A percentile compares a stretch with the other conserved stretches of the same genome.
Evolutionary conservation across 64 coral and sea anemone genomes (phyloP).

Genomic region (Stichodactyla helianthus): DNA sequence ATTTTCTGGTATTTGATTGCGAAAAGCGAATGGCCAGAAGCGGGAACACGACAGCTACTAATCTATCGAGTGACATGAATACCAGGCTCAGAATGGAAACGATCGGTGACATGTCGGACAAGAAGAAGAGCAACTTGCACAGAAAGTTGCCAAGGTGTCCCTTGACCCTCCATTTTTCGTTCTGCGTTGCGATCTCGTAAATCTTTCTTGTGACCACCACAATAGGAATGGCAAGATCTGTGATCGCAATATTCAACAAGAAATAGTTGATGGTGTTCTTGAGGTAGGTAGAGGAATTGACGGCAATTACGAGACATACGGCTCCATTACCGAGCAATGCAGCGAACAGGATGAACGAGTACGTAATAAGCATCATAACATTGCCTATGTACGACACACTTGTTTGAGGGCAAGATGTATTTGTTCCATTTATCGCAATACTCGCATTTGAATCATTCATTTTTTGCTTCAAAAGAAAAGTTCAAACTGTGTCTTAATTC

Average conservation of each 20-base stretch:
- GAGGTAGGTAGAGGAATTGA: not conserved
- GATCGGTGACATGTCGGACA: conserved; percentile 21
- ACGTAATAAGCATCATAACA: not conserved
- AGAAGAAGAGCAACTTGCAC: not conserved
- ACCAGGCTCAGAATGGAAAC: conserved; percentile 9
- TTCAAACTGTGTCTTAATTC: too few relatives aligned
- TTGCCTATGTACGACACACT: not conserved
- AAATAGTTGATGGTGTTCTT: conserved; percentile 4
- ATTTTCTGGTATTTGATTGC: not conserved
- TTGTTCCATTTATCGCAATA: not conserved
- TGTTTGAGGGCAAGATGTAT: not conserved
- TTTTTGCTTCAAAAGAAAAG: not conserved
- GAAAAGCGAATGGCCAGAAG: not conserved
- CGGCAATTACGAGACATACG: not conserved
- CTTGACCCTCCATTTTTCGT: not conserved
- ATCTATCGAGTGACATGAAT: not conserved
- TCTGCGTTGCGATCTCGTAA: not conserved
- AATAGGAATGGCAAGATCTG: not conserved
- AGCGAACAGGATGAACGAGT: not conserved
- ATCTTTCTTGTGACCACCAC: not conserved
- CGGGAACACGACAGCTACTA: not conserved
- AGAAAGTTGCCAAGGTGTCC: conserved; percentile 1
- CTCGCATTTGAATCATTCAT: not conserved
- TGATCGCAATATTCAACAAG: not conserved
- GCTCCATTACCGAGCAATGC: not conserved